phyloP scores from a whole-genome alignment of 2,888 invertebrate species.

The Torymus aiolomorphi region DNA sequence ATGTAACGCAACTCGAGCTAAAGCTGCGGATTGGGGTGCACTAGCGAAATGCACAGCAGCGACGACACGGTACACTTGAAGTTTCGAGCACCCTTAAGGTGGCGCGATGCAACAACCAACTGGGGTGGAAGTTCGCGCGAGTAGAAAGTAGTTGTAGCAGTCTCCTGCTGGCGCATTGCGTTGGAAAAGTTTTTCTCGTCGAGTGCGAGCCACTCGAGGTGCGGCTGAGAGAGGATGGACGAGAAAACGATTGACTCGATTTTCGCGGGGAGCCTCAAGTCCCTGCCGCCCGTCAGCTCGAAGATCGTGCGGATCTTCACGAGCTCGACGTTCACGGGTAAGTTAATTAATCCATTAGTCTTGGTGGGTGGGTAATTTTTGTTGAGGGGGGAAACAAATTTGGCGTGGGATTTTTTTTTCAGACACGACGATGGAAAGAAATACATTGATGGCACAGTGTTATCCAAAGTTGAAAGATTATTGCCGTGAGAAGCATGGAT shows the following conservation, averaged over 20 bases:
- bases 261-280: constrained; percentile 90
- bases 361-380: constrained; percentile 1
- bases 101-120: background rate
- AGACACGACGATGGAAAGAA: constrained; percentile 98
- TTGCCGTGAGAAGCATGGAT: constrained; percentile 96
- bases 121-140: background rate
- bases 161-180: background rate
- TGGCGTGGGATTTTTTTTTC: constrained; percentile 50
- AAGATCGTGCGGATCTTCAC: constrained; percentile 99
- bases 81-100: background rate
- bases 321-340: constrained; percentile 98
- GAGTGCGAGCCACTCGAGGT: background rate
- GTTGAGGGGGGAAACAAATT: background rate
- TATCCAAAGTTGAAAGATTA: constrained; percentile 98
- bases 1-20: too few species aligned
- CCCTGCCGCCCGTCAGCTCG: constrained; percentile 95
- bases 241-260: constrained; percentile 93
- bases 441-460: constrained; percentile 98
- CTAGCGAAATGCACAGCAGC: too few species aligned
- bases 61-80: background rate
- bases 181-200: background rate
- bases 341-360: background rate
- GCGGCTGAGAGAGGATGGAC: constrained; percentile 81
- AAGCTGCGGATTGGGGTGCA: too few species aligned
- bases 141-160: background rate